These are phyloP conservation scores for Vicugna pacos DNA, from an alignment of 2,113 vertebrate genomes.

Conservation along the genomic window DNA sequence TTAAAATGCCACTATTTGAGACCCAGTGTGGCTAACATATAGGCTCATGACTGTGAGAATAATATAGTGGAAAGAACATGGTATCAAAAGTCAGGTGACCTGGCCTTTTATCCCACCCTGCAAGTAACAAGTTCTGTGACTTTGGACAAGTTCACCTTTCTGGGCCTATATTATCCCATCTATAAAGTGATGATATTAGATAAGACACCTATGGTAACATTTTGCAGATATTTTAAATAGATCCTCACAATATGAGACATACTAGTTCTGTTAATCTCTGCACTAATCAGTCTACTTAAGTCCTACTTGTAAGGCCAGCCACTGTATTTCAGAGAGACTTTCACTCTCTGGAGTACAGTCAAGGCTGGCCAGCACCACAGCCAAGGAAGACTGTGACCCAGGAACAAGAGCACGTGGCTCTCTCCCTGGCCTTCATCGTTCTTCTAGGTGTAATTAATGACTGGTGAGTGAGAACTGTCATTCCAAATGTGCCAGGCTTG, in stretches of 20 bases:
- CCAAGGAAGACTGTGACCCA: not conserved
- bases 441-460: not conserved
- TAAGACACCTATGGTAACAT: not conserved
- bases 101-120: not conserved
- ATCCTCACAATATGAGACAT: too few species aligned
- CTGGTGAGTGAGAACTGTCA: not conserved
- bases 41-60: not conserved
- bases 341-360: not conserved
- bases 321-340: not conserved
- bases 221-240: not conserved
- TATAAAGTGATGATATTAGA: not conserved
- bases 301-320: not conserved
- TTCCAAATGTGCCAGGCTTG: not conserved
- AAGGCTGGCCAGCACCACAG: not conserved
- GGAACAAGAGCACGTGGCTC: not conserved
- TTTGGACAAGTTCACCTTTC: not conserved
- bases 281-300: not conserved
- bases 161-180: not conserved
- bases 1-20: not conserved
- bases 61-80: not conserved
- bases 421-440: not conserved
- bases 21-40: not conserved
- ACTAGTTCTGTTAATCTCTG: not conserved
- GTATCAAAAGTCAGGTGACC: not conserved
- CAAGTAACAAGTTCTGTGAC: not conserved